Evolutionary conservation across 1,140 invertebrate genomes (phyloP), one percentile per base, ranked within the genome.

Genomic region (Megathymus violae): DNA sequence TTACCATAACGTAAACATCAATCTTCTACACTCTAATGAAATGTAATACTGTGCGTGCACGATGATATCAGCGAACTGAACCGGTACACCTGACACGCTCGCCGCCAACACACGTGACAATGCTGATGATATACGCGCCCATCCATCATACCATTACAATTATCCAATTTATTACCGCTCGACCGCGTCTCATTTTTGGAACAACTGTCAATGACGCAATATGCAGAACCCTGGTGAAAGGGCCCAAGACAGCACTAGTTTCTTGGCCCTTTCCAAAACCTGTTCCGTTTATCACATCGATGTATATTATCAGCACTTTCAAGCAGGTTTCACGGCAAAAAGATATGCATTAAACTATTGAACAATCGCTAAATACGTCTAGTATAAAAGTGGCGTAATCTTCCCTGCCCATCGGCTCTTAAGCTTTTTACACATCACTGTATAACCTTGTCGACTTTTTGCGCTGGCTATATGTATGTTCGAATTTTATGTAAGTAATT

Each of bases 61-160:
- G 47, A 71, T 65, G 63, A 64, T 67, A 69, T 66, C 66, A 16
- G 41, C 48, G 36, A 59, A 61, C 62, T 61, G 62, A 64, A 61
- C 54, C 44, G 43, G 56, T 56, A 56, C 40, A 56, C 52, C 38
- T 56, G 51, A 56, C 54, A 63, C 67, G 61, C 51, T 64, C 27
- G 65, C 64, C 62, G 61, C 60, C 68, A 66, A 64, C 62, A 63
- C 62, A 66, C 79, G 79, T 80, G 77, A 74, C 65, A 48, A 62
- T 61, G 72, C 75, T 78, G 77, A 78, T 80, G 80, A 80, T 71
- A 68, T 61, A 64, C 52, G 62, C 67, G 48, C 60, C 70, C 62
- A 81, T 83, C 78, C 63, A 83, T 83, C 81, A 80, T 69, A 64
- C 46, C 14, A 80, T 81, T 81, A 71, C 73, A 75, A 72, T 74